phyloP scores from a whole-genome alignment of 2,888 invertebrate genomes.

The Nysson spinosus region DNA sequence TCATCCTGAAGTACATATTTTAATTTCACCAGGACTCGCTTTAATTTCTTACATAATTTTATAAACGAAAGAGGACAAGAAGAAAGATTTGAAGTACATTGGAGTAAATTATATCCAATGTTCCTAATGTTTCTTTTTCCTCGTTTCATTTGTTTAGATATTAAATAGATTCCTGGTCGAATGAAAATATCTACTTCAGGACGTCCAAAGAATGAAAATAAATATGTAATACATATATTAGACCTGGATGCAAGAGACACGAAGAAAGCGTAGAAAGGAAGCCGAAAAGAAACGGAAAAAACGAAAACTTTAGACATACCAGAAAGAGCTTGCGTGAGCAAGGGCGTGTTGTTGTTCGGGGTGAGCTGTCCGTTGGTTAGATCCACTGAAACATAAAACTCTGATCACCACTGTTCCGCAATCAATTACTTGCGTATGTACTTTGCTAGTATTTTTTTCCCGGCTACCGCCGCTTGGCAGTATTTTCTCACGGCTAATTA shows the following conservation, averaged over 20 bases:
- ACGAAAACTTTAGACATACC: slow-evolving; percentile 81
- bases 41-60: no score
- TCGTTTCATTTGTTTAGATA: no score
- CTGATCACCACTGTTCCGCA: slow-evolving; percentile 81
- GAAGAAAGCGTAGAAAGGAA: slow-evolving; percentile 37
- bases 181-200: no score
- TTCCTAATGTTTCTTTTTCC: no score
- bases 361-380: slow-evolving; percentile 97
- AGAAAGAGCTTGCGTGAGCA: slow-evolving; percentile 97
- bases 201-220: no score
- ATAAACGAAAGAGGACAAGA: no score
- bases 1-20: no score
- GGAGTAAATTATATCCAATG: no score
- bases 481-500: slow-evolving; percentile 31
- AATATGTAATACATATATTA: no score
- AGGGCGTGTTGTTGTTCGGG: slow-evolving; percentile 96
- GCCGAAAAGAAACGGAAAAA: slow-evolving; percentile 33
- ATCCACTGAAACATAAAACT: slow-evolving; percentile 91
- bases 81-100: no score
- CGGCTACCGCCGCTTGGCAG: slow-evolving; percentile 38
- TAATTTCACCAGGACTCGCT: no score
- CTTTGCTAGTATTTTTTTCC: slow-evolving; percentile 68
- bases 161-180: no score
- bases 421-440: slow-evolving; percentile 63
- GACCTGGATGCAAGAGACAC: slow-evolving; percentile 24